Base-by-base conservation (phyloP, 2,797 vertebrate species). In the Manis crassicaudata region DNA sequence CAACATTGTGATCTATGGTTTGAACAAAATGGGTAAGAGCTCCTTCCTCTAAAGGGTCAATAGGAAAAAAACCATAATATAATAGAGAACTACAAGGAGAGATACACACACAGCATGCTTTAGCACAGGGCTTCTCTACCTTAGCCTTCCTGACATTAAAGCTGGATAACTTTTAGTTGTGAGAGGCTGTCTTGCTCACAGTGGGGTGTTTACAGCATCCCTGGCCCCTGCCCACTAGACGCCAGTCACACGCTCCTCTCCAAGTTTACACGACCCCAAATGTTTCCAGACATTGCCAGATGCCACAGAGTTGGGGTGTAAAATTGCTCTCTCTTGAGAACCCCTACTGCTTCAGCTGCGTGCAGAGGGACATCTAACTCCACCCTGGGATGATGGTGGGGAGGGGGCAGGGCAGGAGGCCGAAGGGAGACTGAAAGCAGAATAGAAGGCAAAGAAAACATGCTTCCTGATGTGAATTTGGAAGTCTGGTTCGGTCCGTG, bases 371-470 rank as follows among this genome's bases (percentile, higher is more conserved):
- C 8, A 25, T 23, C 40, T 62, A 12, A 27, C 4, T 72, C 21
- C 83, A 16, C 17, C 40, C 18, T 37, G 84, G 79, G 32, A 12
- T 54, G 18, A 7, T 29, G 23, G 52, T 43, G 32, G 4, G 14
- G 12, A 25, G 32, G 11, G 7, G 35, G 27, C 4, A 29, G 1
- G 25, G 1, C 21, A 21, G 3, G 4, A 5, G 9, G 27, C 17
- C 56, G 40, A 46, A 72, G 54, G 16, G 62, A 92, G 13, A 3
- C 2, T 46, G 46, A 46, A 46, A 46, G 2, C 46, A 43, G 23
- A 40, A 62, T 0, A 29, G 43, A 43, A 68, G 40, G 67, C 50
- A 81, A 56, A 27, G 29, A 50, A 89, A 75, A 50, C 17, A 21
- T 9, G 9, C 1, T 46, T 67, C 2, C 7, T 87, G 32, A 46